phyloP scores from a whole-genome alignment of 2,888 invertebrate genomes.

The Caenorhabditis panamensis region DNA sequence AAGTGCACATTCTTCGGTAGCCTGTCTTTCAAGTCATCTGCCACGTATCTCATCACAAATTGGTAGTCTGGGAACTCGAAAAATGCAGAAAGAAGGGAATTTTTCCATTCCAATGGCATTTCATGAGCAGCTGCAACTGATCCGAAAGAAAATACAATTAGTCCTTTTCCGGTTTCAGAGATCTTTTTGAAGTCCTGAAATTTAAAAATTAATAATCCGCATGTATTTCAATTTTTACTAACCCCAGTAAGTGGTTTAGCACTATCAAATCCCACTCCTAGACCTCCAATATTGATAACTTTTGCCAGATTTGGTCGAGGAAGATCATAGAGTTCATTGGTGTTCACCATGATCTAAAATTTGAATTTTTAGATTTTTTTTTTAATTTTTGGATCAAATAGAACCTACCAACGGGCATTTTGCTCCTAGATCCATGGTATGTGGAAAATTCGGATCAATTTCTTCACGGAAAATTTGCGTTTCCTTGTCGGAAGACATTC shows the following conservation, averaged over 20 bases:
- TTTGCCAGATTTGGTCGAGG: conserved; percentile 75
- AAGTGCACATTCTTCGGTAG: conserved; percentile 68
- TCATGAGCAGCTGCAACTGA: conserved; percentile 67
- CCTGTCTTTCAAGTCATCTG: conserved; percentile 54
- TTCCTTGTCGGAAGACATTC: conserved; percentile 58
- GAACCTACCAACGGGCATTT: conserved; percentile 62
- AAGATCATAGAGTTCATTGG: conserved; percentile 73
- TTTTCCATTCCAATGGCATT: conserved; percentile 67
- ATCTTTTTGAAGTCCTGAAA: conserved; percentile 65
- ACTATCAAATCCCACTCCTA: conserved; percentile 72
- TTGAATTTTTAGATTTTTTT: too few species aligned
- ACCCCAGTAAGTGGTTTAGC: conserved; percentile 67
- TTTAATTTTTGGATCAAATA: not conserved
- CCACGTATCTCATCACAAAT: conserved; percentile 69
- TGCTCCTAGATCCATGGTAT: conserved; percentile 66
- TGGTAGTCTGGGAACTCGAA: conserved; percentile 69
- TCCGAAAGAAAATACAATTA: conserved; percentile 74
- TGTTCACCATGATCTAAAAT: conserved; percentile 69
- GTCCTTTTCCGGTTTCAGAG: conserved; percentile 64
- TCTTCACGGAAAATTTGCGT: conserved; percentile 70
- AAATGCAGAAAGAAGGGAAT: conserved; percentile 62
- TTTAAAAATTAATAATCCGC: too few species aligned
- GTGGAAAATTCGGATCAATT: conserved; percentile 72
- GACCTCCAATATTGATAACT: conserved; percentile 73
- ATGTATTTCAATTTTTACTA: too few species aligned